A percentile compares a stretch with the other conserved stretches of the same genome.
phyloP scores from a whole-genome alignment of 2,113 vertebrate genomes.

The Cynopterus brachyotis region DNA sequence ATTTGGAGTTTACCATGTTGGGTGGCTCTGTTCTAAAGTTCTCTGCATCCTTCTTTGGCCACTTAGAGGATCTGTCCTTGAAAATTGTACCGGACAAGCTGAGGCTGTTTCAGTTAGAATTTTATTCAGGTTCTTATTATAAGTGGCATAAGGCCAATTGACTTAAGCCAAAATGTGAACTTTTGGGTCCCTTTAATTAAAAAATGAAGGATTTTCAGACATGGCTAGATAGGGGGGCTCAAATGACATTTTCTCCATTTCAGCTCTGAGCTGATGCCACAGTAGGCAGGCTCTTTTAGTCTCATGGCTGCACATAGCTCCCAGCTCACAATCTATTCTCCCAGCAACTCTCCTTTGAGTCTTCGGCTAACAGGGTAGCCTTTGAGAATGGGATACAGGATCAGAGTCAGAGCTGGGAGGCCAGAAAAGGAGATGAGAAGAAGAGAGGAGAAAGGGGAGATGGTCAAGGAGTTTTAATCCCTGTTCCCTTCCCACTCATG shows the following conservation, averaged over 20 bases:
- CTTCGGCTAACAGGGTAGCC: not conserved
- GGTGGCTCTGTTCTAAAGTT: not conserved
- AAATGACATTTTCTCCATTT: not conserved
- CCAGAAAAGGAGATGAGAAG: not conserved
- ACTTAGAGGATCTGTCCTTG: not conserved
- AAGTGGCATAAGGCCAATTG: not conserved
- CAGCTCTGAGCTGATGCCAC: not conserved
- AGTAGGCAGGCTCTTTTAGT: not conserved
- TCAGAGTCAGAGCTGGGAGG: not conserved
- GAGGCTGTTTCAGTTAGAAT: not conserved
- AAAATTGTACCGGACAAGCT: not conserved
- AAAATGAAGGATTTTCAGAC: not conserved
- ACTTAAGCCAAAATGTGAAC: constrained; percentile 7
- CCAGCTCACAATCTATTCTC: not conserved
- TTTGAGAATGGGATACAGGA: not conserved
- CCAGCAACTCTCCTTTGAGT: not conserved
- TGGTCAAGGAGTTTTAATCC: not conserved
- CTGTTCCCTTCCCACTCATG: not conserved
- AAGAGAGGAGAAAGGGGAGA: not conserved
- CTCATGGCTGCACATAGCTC: not conserved
- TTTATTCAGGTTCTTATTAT: not conserved
- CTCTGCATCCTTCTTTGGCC: not conserved
- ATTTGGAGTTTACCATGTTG: not conserved
- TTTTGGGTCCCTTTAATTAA: not conserved
- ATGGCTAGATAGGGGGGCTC: not conserved